These are phyloP conservation scores for Lithophane leautieri DNA, from an alignment of 2,888 invertebrate genomes.

Conservation along the genomic window DNA sequence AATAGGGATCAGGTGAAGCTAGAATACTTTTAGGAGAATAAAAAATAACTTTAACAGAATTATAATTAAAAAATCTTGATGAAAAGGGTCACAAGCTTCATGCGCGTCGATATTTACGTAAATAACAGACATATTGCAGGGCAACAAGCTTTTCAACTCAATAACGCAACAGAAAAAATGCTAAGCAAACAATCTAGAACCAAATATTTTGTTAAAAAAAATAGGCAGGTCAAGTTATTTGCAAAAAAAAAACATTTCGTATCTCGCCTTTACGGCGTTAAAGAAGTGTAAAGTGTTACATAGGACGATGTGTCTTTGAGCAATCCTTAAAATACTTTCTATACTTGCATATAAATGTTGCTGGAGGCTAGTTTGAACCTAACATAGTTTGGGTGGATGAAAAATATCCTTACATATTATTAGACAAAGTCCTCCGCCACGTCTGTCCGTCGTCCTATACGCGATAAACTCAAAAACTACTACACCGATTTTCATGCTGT, in stretches of 20 bases:
- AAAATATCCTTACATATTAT: too few species aligned
- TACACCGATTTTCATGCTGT: too few species aligned
- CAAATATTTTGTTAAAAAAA: neutral
- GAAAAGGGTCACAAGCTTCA: too few species aligned
- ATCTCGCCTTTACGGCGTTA: neutral
- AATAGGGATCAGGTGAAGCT: too few species aligned
- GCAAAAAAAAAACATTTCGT: neutral
- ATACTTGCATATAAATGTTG: neutral
- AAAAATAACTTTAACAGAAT: neutral
- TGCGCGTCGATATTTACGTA: too few species aligned
- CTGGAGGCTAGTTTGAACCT: too few species aligned
- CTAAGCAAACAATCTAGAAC: neutral
- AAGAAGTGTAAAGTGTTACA: too few species aligned
- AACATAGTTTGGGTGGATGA: too few species aligned
- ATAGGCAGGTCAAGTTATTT: neutral
- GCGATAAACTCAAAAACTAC: too few species aligned
- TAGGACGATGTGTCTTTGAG: too few species aligned
- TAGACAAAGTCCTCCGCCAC: too few species aligned
- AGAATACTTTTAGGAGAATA: neutral
- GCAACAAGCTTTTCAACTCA: constrained; percentile 8
- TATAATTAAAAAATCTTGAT: neutral
- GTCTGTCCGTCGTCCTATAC: too few species aligned
- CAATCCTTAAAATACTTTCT: neutral
- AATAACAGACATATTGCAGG: constrained; percentile 20
- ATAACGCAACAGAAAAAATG: neutral